Conservation (phyloP, 2,888 invertebrate species). For the Blomia tropicalis region DNA sequence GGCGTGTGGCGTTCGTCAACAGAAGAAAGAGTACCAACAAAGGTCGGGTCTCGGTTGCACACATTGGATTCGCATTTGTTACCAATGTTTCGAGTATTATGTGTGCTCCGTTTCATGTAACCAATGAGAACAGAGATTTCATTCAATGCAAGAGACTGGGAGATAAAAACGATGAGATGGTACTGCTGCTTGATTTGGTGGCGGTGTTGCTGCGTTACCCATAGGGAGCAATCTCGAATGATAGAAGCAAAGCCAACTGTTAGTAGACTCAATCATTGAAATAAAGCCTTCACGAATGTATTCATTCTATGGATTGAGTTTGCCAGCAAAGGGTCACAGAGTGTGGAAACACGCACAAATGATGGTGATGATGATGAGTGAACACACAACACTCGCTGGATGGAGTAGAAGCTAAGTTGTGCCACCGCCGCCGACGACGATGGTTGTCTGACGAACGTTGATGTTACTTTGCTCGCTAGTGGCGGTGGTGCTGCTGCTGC, state of each 20-base stretch:
- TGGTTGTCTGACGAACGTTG: neutral
- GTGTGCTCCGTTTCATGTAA: neutral
- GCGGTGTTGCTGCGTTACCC: neutral
- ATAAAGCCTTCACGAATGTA: neutral
- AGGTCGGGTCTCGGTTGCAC: neutral
- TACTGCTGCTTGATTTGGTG: neutral
- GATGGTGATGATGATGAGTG: neutral
- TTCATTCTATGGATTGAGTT: neutral
- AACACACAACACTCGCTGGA: neutral
- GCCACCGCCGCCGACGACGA: neutral
- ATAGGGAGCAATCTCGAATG: neutral
- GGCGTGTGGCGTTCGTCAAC: no score
- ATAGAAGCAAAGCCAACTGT: neutral
- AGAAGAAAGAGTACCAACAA: neutral
- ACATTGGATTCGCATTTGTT: neutral
- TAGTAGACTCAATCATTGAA: neutral
- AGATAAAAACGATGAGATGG: neutral
- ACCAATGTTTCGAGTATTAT: constrained; percentile 7
- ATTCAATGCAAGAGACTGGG: neutral
- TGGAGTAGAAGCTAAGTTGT: constrained; percentile 6
- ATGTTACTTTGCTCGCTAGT: neutral
- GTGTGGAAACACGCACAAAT: neutral
- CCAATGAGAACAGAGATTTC: constrained; percentile 8
- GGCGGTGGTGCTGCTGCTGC: neutral
- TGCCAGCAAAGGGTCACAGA: neutral